These are phyloP conservation scores for Brachionus manjavacas DNA, from an alignment of 1,140 invertebrate genomes.

Conservation along the genomic window DNA sequence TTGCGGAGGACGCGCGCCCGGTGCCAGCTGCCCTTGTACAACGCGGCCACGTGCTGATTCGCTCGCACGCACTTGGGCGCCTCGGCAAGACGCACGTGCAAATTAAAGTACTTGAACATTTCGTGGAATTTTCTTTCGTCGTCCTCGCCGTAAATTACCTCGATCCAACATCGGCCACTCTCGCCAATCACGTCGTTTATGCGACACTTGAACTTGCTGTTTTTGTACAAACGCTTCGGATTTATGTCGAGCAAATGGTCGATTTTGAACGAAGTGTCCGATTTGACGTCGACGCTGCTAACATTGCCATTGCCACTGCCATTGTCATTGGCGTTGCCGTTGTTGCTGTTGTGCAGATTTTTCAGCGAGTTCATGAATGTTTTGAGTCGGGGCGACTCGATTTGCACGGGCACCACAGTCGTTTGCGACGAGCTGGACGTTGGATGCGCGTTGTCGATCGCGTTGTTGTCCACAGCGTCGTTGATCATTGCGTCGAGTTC, in stretches of 20 bases:
- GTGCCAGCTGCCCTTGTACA: constrained; percentile 28
- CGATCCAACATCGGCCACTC: constrained; percentile 28
- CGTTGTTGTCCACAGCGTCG: no score
- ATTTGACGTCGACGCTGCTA: not conserved
- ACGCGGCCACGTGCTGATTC: not conserved
- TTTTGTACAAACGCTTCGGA: constrained; percentile 38
- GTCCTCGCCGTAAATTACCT: constrained; percentile 18
- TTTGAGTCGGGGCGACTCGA: constrained; percentile 4
- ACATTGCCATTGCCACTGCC: no score
- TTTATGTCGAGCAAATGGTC: constrained; percentile 34
- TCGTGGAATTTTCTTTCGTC: constrained; percentile 40
- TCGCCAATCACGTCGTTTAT: not conserved
- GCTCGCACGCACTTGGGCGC: not conserved
- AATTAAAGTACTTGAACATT: constrained; percentile 37
- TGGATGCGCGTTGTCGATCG: not conserved
- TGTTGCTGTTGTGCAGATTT: not conserved
- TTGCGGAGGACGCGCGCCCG: not conserved
- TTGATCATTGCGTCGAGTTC: not conserved
- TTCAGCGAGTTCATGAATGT: constrained; percentile 24
- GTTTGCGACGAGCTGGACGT: constrained; percentile 3
- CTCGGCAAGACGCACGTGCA: not conserved
- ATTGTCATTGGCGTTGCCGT: no score
- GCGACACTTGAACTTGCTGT: constrained; percentile 16
- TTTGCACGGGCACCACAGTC: not conserved
- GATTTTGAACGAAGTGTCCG: not conserved